Conservation (phyloP, 1,140 invertebrate genomes). For the Hylaeus anthracinus region DNA sequence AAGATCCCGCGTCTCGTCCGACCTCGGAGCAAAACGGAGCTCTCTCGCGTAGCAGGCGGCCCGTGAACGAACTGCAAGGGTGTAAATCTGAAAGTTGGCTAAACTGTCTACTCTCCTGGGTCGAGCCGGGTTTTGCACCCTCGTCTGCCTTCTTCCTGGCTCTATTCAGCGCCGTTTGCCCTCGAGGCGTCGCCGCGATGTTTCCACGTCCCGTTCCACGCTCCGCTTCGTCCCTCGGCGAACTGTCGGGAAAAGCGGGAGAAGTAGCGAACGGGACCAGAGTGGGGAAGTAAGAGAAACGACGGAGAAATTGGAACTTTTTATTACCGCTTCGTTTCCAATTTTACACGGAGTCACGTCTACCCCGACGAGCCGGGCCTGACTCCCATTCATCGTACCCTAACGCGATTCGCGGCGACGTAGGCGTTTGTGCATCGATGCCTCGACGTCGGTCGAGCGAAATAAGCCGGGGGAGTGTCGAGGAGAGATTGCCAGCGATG, state of each 20-base stretch:
- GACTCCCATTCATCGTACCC: conserved; percentile 38
- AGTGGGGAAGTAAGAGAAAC: conserved; percentile 23
- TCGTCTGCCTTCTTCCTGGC: conserved; percentile 39
- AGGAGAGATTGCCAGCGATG: conserved; percentile 23
- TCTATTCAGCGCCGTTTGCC: conserved; percentile 60
- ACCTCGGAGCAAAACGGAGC: conserved; percentile 19
- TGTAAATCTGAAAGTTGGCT: conserved; percentile 78
- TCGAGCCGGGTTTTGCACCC: conserved; percentile 60
- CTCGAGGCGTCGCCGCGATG: conserved; percentile 52
- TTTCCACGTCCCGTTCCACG: conserved; percentile 23
- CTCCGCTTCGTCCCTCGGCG: conserved; percentile 12
- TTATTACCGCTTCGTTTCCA: conserved; percentile 67
- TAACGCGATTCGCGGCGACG: conserved; percentile 47
- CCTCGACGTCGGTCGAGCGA: conserved; percentile 14
- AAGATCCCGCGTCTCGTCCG: conserved; percentile 9
- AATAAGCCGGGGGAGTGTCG: conserved; percentile 33
- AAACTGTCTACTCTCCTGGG: conserved; percentile 70
- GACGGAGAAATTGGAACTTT: conserved; percentile 67
- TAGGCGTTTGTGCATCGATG: conserved; percentile 13
- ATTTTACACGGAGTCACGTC: conserved; percentile 62
- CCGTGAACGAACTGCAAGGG: conserved; percentile 74
- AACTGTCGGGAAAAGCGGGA: neutral
- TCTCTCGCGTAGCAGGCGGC: conserved; percentile 67
- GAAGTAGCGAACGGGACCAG: neutral
- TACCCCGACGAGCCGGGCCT: neutral